A percentile compares a stretch with the other conserved stretches of the same genome.
Conservation (phyloP, 2,113 vertebrate species). For the Leptobrachium ailaonicum region DNA sequence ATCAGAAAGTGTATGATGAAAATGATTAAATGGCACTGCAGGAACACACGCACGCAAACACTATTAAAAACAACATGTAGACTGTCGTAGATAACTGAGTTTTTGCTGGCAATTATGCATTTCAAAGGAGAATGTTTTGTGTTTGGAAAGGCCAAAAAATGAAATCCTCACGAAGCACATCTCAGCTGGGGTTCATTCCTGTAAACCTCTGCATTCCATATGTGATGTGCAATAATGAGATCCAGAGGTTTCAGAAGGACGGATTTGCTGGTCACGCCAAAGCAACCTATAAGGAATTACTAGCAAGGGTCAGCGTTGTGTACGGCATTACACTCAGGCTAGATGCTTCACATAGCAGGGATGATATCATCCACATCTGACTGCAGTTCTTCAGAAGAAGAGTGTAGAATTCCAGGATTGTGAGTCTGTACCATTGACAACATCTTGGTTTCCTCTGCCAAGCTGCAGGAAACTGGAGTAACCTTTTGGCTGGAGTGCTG, state of each 20-base stretch:
- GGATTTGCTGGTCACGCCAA: constrained; percentile 21
- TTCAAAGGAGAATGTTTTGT: constrained; percentile 5
- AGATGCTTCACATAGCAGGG: constrained; percentile 57
- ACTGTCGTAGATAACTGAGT: constrained; percentile 10
- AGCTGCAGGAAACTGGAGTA: constrained; percentile 54
- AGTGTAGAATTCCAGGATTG: constrained; percentile 48
- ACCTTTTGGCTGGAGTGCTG: constrained; percentile 51
- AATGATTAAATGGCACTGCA: neutral
- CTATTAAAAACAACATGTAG: neutral
- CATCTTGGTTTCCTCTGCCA: constrained; percentile 37
- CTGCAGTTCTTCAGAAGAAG: constrained; percentile 51
- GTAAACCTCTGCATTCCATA: constrained; percentile 40
- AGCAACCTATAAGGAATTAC: constrained; percentile 49
- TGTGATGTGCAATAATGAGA: constrained; percentile 44
- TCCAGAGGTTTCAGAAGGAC: constrained; percentile 24
- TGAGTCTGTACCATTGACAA: constrained; percentile 52
- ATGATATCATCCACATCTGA: constrained; percentile 61
- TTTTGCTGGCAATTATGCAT: constrained; percentile 5
- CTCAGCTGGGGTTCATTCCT: constrained; percentile 40
- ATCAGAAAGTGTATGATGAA: no score
- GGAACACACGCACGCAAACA: neutral
- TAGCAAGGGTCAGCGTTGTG: constrained; percentile 43
- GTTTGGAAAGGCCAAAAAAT: constrained; percentile 9
- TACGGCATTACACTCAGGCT: constrained; percentile 51
- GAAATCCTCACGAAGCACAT: neutral